Evolutionary conservation across 2,888 invertebrate species (phyloP).

Genomic region (Leptinotarsa haldemani): DNA sequence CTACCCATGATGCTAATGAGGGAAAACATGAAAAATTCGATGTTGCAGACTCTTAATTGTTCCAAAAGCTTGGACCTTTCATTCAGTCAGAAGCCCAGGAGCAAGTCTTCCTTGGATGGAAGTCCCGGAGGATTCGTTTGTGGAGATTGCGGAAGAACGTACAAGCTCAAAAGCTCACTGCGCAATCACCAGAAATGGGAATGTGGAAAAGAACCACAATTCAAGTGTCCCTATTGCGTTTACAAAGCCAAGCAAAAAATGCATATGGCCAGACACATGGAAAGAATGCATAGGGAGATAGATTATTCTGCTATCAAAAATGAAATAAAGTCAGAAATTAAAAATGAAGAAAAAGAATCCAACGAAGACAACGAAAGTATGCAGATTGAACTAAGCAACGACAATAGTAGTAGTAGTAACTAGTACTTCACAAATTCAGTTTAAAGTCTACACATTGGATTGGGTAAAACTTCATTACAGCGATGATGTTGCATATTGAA

Average conservation of each 20-base stretch:
- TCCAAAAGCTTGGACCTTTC: constrained; percentile 48
- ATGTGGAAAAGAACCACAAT: constrained; percentile 86
- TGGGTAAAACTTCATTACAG: background rate
- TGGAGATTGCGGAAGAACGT: constrained; percentile 85
- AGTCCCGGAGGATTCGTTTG: constrained; percentile 76
- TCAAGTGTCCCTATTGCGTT: constrained; percentile 85
- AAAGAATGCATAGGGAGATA: constrained; percentile 78
- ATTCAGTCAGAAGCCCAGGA: constrained; percentile 44
- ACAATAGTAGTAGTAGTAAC: constrained; percentile 34
- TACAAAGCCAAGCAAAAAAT: constrained; percentile 87
- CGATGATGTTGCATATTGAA: background rate
- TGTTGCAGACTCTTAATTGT: constrained; percentile 56
- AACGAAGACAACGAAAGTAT: constrained; percentile 38
- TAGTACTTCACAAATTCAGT: constrained; percentile 9
- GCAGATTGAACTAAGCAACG: constrained; percentile 32
- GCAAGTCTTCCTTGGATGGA: constrained; percentile 42
- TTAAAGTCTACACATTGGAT: background rate
- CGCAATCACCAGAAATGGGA: constrained; percentile 89
- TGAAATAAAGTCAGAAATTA: constrained; percentile 61
- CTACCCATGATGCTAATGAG: constrained; percentile 76
- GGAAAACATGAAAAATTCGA: constrained; percentile 66
- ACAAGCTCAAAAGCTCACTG: constrained; percentile 87
- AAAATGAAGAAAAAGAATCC: constrained; percentile 50
- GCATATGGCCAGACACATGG: constrained; percentile 86
- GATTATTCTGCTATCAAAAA: constrained; percentile 62